phyloP scores from a whole-genome alignment of 2,888 invertebrate genomes.

The Leuctra nigra region DNA sequence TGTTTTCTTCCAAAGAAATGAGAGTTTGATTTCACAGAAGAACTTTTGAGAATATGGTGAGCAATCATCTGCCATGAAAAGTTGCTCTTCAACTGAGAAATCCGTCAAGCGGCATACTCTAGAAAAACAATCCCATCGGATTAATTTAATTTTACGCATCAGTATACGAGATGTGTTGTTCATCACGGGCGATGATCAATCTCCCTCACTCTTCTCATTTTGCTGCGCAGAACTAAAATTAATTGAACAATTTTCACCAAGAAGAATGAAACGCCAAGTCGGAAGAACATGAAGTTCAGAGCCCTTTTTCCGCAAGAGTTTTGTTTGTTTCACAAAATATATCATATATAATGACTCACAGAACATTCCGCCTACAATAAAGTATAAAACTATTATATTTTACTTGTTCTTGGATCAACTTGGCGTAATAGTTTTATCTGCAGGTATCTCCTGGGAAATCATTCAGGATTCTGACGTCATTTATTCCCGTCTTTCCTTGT shows the following conservation, averaged over 20 bases:
- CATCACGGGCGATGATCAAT: constrained; percentile 9
- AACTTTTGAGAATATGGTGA: too few relatives aligned
- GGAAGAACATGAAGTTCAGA: too few relatives aligned
- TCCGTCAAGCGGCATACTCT: background rate
- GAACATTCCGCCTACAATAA: too few relatives aligned
- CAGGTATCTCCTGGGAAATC: constrained; percentile 21
- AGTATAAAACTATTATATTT: too few relatives aligned
- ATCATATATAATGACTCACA: too few relatives aligned
- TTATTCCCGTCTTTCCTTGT: constrained; percentile 19
- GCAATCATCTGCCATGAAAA: too few relatives aligned
- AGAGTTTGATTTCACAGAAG: too few relatives aligned
- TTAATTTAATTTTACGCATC: constrained; percentile 6
- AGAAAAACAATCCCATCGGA: background rate
- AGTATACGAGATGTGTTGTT: constrained; percentile 8
- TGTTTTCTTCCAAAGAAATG: too few relatives aligned
- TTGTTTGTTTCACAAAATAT: too few relatives aligned
- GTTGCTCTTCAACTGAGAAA: too few relatives aligned
- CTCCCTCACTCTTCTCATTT: constrained; percentile 1
- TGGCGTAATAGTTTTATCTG: background rate
- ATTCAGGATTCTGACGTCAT: constrained; percentile 21
- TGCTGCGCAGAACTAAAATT: constrained; percentile 3
- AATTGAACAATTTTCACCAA: background rate
- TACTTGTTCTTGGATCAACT: background rate
- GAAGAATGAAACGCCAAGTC: background rate
- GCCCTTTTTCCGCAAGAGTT: too few relatives aligned